Percentiles rank a stretch among this genome's conserved stretches.
Conservation (phyloP, 2,113 vertebrate genomes). For the Conger conger region DNA sequence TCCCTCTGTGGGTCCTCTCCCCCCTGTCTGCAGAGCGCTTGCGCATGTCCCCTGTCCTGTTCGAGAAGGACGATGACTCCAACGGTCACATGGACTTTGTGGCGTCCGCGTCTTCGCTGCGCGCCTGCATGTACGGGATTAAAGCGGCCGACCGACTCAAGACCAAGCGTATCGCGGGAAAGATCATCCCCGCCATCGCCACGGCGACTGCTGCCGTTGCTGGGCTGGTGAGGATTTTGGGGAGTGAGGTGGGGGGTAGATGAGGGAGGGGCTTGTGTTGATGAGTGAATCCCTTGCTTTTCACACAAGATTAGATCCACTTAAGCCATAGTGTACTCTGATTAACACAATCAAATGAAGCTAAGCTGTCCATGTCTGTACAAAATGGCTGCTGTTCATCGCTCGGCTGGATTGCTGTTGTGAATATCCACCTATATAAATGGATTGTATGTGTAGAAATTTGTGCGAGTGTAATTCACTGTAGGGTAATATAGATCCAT, state of each 20-base stretch:
- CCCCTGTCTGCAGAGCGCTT: constrained; percentile 68
- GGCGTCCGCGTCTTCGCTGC: constrained; percentile 85
- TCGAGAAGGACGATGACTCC: constrained; percentile 92
- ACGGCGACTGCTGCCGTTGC: constrained; percentile 96
- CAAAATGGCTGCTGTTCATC: no score
- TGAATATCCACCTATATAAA: no score
- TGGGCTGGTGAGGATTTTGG: constrained; percentile 79
- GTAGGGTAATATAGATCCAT: no score
- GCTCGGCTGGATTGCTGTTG: no score
- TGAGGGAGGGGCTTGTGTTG: background rate
- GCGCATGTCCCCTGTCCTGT: constrained; percentile 79
- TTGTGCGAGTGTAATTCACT: no score
- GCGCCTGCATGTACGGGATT: constrained; percentile 92
- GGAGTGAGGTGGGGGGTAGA: no score
- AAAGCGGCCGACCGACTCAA: constrained; percentile 90
- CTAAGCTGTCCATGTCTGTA: no score
- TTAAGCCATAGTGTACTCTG: no score
- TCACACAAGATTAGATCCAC: no score
- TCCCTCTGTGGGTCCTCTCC: background rate
- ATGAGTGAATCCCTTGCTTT: no score
- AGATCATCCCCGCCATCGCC: constrained; percentile 97
- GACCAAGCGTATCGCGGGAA: constrained; percentile 96
- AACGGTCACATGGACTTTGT: constrained; percentile 95
- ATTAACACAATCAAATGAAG: no score
- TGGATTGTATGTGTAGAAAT: no score